Percentiles rank a stretch among this genome's conserved stretches.
phyloP scores from a whole-genome alignment of 92 coral and sea anemone genomes.

The Paragorgia papillata region DNA sequence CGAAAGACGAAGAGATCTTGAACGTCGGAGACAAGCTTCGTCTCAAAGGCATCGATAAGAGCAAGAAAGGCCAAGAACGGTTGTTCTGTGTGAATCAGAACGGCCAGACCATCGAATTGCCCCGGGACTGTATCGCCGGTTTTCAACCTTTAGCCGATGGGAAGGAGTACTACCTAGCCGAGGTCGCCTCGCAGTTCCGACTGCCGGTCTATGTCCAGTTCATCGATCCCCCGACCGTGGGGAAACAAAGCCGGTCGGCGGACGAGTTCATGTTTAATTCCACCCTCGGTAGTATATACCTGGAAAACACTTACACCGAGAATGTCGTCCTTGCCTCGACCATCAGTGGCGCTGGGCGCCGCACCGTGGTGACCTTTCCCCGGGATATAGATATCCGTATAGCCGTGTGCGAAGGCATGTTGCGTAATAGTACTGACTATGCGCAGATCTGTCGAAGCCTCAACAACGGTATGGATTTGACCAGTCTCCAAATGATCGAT shows the following conservation, averaged over 20 bases:
- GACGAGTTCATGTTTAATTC: constrained; percentile 71
- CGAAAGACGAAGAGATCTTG: constrained; percentile 67
- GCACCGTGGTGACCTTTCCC: constrained; percentile 89
- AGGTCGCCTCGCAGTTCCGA: constrained; percentile 38
- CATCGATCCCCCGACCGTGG: constrained; percentile 66
- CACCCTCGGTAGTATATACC: constrained; percentile 72
- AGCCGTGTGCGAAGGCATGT: constrained; percentile 78
- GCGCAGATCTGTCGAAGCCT: constrained; percentile 78
- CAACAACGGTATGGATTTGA: constrained; percentile 83
- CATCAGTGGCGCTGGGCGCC: constrained; percentile 51
- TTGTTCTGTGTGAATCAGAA: constrained; percentile 66
- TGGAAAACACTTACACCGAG: constrained; percentile 73
- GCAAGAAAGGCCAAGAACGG: constrained; percentile 48
- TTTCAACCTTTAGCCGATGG: constrained; percentile 93
- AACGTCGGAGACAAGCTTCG: constrained; percentile 93
- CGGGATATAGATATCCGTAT: constrained; percentile 81
- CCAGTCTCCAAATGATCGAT: constrained; percentile 31
- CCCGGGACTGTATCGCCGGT: constrained; percentile 76
- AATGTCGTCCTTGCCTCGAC: constrained; percentile 79
- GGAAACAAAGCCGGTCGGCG: constrained; percentile 46
- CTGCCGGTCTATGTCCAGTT: constrained; percentile 89
- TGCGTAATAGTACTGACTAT: constrained; percentile 76
- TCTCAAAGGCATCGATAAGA: constrained; percentile 62
- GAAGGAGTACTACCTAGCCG: constrained; percentile 86
- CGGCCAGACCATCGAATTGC: constrained; percentile 61